Evolutionary conservation across 2,888 invertebrate species (phyloP).

Genomic region (Agrypnus murinus): DNA sequence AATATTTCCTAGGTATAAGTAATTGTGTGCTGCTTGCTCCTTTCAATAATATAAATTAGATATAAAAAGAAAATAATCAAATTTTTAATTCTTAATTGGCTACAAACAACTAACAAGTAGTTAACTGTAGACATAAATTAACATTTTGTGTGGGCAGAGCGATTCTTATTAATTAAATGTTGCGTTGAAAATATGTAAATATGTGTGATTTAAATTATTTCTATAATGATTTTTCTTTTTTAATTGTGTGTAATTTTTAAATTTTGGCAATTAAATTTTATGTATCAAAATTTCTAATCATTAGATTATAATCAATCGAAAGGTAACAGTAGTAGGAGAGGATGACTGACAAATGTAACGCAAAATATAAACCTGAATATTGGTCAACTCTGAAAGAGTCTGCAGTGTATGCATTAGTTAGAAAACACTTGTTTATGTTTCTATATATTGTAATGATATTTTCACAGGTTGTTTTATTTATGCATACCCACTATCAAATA

Average conservation of each 20-base stretch:
- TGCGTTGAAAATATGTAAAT: constrained; percentile 23
- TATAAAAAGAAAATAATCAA: not conserved
- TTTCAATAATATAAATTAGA: not conserved
- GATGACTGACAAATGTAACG: too few species aligned
- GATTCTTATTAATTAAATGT: constrained; percentile 10
- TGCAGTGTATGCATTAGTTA: too few species aligned
- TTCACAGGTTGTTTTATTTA: too few species aligned
- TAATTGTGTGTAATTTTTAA: constrained; percentile 2
- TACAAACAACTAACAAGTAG: constrained; percentile 14
- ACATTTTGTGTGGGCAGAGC: not conserved
- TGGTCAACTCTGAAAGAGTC: too few species aligned
- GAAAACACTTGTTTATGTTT: too few species aligned
- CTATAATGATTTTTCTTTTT: not conserved
- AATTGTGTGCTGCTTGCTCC: not conserved
- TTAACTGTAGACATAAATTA: constrained; percentile 7
- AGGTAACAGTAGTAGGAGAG: too few species aligned
- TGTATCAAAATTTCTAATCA: too few species aligned
- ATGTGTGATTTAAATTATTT: constrained; percentile 1
- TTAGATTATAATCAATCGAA: too few species aligned
- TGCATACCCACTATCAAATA: too few species aligned
- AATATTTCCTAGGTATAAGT: too few species aligned
- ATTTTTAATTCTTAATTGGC: constrained; percentile 5
- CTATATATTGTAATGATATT: too few species aligned
- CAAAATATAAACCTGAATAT: too few species aligned
- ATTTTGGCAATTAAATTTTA: not conserved